Conservation (phyloP, 2,888 invertebrate species). For the Drosophila monieri region DNA sequence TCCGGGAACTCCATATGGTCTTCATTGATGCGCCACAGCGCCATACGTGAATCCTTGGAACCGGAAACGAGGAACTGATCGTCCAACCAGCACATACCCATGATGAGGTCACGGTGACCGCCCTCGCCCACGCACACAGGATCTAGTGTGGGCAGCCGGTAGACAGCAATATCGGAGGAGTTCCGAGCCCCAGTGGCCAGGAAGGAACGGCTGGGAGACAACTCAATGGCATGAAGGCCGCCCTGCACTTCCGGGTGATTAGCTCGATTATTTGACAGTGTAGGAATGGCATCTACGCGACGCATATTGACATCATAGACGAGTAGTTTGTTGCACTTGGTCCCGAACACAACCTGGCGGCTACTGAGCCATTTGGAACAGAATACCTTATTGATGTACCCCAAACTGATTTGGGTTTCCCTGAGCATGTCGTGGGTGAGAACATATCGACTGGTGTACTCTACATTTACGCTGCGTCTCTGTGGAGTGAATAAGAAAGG, state of each 20-base stretch:
- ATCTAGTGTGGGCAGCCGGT: conserved; percentile 95
- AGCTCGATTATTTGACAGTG: conserved; percentile 87
- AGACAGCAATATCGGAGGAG: conserved; percentile 95
- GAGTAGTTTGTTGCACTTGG: conserved; percentile 98
- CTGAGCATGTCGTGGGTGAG: conserved; percentile 95
- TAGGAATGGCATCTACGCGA: conserved; percentile 94
- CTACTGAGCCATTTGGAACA: conserved; percentile 98
- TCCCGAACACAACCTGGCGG: conserved; percentile 97
- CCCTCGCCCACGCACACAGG: conserved; percentile 96
- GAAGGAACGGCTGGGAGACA: conserved; percentile 95
- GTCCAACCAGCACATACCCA: conserved; percentile 98
- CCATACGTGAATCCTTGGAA: conserved; percentile 95
- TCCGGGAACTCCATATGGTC: conserved; percentile 83
- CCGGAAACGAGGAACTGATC: conserved; percentile 97
- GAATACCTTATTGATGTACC: conserved; percentile 96
- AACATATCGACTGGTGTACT: conserved; percentile 94
- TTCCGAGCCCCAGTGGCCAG: conserved; percentile 96
- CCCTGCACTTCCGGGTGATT: conserved; percentile 87
- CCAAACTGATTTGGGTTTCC: conserved; percentile 92
- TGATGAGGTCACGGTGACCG: conserved; percentile 94
- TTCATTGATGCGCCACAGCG: conserved; percentile 92
- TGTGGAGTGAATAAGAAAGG: conserved; percentile 33
- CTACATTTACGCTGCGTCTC: conserved; percentile 88
- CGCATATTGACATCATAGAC: conserved; percentile 95
- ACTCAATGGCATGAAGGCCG: conserved; percentile 96